phyloP scores from a whole-genome alignment of 2,797 vertebrate genomes.

The Cuculus canorus region DNA sequence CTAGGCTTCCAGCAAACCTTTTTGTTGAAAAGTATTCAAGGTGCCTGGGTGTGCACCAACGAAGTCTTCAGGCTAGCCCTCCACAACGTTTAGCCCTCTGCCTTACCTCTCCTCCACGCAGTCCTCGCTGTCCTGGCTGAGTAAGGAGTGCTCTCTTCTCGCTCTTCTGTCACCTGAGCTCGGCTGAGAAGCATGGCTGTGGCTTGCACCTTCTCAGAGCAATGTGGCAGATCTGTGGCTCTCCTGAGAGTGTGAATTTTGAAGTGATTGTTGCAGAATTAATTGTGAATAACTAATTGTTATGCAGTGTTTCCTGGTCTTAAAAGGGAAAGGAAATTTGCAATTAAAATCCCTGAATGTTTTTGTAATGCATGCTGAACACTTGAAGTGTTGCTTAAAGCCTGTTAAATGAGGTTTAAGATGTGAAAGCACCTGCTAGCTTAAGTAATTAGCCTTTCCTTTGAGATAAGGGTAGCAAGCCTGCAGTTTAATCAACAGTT shows the following conservation, averaged over 20 bases:
- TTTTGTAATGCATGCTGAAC: constrained; percentile 30
- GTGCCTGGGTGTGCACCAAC: constrained; percentile 82
- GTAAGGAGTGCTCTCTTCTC: constrained; percentile 71
- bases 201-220: constrained; percentile 10
- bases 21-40: constrained; percentile 81
- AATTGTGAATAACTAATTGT: constrained; percentile 24
- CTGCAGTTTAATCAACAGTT: neutral
- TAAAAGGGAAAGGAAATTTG: constrained; percentile 2
- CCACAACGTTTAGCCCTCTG: constrained; percentile 77
- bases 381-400: neutral
- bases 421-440: neutral
- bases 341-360: constrained; percentile 9
- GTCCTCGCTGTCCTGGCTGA: constrained; percentile 62
- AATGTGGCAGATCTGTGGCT: neutral
- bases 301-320: neutral
- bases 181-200: constrained; percentile 38
- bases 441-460: neutral
- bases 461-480: neutral
- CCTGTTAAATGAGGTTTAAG: neutral
- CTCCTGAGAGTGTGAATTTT: neutral
- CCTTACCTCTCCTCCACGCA: constrained; percentile 33
- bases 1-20: constrained; percentile 84
- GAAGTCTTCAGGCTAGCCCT: constrained; percentile 84
- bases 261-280: constrained; percentile 2
- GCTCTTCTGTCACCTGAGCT: neutral